phyloP scores from a whole-genome alignment of 1,140 invertebrate species.

The Drosophila melanica region DNA sequence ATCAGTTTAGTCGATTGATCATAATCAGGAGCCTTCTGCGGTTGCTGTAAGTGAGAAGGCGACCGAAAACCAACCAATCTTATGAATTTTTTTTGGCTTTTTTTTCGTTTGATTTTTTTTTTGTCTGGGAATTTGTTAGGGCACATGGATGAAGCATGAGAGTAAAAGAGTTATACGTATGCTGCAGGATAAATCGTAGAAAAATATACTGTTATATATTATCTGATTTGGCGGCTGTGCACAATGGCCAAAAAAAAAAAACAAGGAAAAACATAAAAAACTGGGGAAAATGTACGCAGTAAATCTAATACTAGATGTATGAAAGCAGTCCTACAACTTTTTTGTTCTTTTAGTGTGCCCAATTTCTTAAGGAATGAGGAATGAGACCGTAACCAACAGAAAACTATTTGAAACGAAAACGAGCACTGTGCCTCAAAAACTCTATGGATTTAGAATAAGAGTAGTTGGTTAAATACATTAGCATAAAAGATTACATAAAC shows the following conservation, averaged over 20 bases:
- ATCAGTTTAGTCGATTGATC: constrained; percentile 67
- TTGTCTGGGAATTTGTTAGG: constrained; percentile 41
- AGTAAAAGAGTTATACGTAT: constrained; percentile 41
- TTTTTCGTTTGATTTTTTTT: constrained; percentile 23
- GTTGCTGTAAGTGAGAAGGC: constrained; percentile 91
- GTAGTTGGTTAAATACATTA: background rate
- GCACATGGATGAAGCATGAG: constrained; percentile 51
- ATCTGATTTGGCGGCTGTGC: constrained; percentile 34
- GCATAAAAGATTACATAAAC: background rate
- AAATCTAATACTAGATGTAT: constrained; percentile 12
- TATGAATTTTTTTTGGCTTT: constrained; percentile 54
- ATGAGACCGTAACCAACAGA: constrained; percentile 48
- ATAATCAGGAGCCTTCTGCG: constrained; percentile 87
- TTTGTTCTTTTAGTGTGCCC: constrained; percentile 11
- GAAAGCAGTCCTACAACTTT: constrained; percentile 25
- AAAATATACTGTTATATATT: constrained; percentile 12
- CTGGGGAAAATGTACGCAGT: constrained; percentile 22
- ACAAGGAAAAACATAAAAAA: constrained; percentile 11
- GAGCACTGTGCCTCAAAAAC: constrained; percentile 42
- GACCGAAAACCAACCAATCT: constrained; percentile 87
- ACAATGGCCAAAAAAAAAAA: constrained; percentile 17
- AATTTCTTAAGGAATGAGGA: constrained; percentile 31
- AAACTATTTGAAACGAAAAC: constrained; percentile 47
- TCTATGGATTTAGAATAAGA: constrained; percentile 4
- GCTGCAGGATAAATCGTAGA: constrained; percentile 35